phyloP scores from a whole-genome alignment of 2,888 invertebrate species.

The Taenaris catops region DNA sequence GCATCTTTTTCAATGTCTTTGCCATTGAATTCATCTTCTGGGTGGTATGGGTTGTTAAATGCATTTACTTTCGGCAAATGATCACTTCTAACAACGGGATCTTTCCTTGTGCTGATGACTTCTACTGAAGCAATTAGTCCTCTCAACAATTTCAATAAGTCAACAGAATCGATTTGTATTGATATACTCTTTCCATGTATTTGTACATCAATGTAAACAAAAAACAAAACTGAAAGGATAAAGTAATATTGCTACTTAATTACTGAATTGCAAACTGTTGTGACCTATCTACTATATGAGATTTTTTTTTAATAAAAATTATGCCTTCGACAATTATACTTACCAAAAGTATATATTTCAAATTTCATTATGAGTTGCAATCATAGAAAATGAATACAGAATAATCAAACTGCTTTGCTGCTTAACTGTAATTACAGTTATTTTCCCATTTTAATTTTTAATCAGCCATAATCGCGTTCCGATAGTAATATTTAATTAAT shows the following conservation, averaged over 20 bases:
- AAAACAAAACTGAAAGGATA: background rate
- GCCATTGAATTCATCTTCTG: slow-evolving; percentile 3
- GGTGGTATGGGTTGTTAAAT: slow-evolving; percentile 5
- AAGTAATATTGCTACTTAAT: no score
- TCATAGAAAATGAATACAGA: no score
- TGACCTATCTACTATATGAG: no score
- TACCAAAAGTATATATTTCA: no score
- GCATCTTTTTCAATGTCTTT: background rate
- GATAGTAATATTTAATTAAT: background rate
- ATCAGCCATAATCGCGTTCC: background rate
- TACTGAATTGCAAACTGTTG: no score
- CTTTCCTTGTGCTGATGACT: background rate
- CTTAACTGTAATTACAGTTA: background rate
- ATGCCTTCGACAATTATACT: no score
- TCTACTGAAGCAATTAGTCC: background rate
- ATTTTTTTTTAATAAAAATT: no score
- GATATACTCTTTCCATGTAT: slow-evolving; percentile 1
- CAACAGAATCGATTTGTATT: slow-evolving; percentile 7
- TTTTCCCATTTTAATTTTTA: background rate
- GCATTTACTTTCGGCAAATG: background rate
- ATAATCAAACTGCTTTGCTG: no score
- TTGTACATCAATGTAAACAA: background rate
- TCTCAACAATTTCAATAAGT: slow-evolving; percentile 2
- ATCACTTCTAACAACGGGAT: background rate
- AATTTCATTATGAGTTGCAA: no score